Evolutionary conservation across 2,888 invertebrate species (phyloP).

Genomic region (Podabrus alpinus): DNA sequence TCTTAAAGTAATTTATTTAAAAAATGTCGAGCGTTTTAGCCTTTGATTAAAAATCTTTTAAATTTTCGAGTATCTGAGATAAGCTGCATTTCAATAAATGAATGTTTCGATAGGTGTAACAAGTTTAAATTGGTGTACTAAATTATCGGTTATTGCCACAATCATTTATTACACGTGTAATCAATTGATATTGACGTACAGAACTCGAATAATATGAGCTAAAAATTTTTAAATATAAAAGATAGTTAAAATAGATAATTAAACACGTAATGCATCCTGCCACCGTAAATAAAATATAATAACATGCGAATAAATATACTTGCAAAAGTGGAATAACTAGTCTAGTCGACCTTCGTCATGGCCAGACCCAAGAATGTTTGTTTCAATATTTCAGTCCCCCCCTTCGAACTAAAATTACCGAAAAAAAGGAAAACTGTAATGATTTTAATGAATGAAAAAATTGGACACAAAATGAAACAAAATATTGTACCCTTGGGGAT

Average conservation of each 20-base stretch:
- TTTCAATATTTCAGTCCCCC: neutral
- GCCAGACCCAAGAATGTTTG: constrained; percentile 9
- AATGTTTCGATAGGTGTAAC: neutral
- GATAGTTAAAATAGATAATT: constrained; percentile 33
- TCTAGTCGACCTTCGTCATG: constrained; percentile 47
- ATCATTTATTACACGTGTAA: neutral
- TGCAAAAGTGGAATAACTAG: constrained; percentile 42
- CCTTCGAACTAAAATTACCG: neutral
- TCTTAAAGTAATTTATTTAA: too few relatives aligned
- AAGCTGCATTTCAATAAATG: neutral
- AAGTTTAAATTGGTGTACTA: neutral
- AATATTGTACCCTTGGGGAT: too few relatives aligned
- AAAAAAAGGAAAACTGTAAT: neutral
- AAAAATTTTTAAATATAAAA: neutral
- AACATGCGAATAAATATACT: constrained; percentile 43
- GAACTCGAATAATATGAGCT: neutral
- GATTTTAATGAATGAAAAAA: neutral
- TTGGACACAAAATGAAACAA: neutral
- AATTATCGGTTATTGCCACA: neutral
- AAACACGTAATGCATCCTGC: constrained; percentile 41
- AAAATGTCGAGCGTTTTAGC: too few relatives aligned
- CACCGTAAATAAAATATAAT: constrained; percentile 20
- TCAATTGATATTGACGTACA: neutral
- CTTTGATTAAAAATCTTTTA: too few relatives aligned
- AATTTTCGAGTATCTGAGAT: neutral